Evolutionary conservation across 2,888 invertebrate species (phyloP).

Genomic region (Eulithis testata): DNA sequence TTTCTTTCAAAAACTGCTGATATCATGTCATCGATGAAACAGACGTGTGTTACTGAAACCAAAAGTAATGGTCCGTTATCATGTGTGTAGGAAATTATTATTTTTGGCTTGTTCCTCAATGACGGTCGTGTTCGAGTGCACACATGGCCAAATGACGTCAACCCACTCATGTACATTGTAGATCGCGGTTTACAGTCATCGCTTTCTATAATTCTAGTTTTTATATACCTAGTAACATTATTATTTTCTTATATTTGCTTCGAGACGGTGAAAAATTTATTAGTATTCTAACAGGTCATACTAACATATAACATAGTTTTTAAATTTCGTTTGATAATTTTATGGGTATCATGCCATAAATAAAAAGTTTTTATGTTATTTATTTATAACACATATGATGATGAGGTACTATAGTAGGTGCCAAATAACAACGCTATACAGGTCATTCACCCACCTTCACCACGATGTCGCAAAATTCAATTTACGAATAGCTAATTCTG

Average conservation of each 20-base stretch:
- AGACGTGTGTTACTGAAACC: slow-evolving; percentile 17
- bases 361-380: too few species aligned
- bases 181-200: slow-evolving; percentile 19
- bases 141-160: slow-evolving; percentile 64
- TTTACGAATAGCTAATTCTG: too few species aligned
- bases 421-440: too few species aligned
- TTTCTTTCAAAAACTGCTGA: neutral
- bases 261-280: neutral
- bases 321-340: too few species aligned
- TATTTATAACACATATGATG: too few species aligned
- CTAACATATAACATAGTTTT: too few species aligned
- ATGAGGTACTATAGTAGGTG: too few species aligned
- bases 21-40: too few species aligned
- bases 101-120: slow-evolving; percentile 57
- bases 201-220: slow-evolving; percentile 10
- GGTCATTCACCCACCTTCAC: too few species aligned
- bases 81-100: slow-evolving; percentile 48
- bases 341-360: too few species aligned
- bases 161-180: slow-evolving; percentile 39
- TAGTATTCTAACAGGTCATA: too few species aligned
- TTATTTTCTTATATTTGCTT: neutral
- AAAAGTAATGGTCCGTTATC: slow-evolving; percentile 31
- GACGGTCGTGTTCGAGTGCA: slow-evolving; percentile 45
- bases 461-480: too few species aligned
- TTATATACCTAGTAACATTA: neutral